These are phyloP conservation scores for Sebastes matsubarae DNA, from an alignment of 2,797 vertebrate genomes.

Conservation along the genomic window DNA sequence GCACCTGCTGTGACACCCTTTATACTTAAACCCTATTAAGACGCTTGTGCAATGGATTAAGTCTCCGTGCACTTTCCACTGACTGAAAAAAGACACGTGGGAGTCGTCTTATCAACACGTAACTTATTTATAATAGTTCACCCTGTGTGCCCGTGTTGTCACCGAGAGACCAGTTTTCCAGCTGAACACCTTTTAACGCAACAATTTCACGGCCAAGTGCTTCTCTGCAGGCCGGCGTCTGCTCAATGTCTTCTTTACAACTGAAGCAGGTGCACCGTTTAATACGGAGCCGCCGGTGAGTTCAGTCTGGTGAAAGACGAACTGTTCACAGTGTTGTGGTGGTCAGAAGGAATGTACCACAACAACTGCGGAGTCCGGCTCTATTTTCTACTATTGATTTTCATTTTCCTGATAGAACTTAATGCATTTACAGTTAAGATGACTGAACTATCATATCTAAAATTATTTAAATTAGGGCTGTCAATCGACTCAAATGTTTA, in stretches of 20 bases:
- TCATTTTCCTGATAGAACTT: background rate
- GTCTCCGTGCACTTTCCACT: background rate
- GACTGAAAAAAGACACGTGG: background rate
- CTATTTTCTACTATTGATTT: background rate
- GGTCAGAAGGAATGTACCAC: constrained; percentile 13
- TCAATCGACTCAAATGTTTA: too few relatives aligned
- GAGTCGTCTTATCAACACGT: background rate
- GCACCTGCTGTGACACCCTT: constrained; percentile 26
- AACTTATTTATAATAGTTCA: background rate
- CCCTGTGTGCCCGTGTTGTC: background rate
- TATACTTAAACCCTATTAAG: constrained; percentile 39
- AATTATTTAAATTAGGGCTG: too few relatives aligned
- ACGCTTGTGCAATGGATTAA: constrained; percentile 26
- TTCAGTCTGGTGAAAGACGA: constrained; percentile 39
- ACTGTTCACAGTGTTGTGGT: constrained; percentile 27
- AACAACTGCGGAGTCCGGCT: background rate
- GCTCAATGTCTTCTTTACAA: background rate
- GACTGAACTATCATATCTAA: too few relatives aligned
- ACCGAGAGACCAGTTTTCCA: constrained; percentile 17
- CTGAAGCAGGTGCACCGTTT: constrained; percentile 16
- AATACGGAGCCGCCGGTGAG: constrained; percentile 15
- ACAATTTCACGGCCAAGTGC: constrained; percentile 1
- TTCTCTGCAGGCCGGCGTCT: background rate
- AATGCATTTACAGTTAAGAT: too few relatives aligned
- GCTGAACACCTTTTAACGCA: constrained; percentile 12